These are phyloP conservation scores for Tetragnatha versicolor DNA, from an alignment of 1,140 invertebrate species.

Conservation along the genomic window DNA sequence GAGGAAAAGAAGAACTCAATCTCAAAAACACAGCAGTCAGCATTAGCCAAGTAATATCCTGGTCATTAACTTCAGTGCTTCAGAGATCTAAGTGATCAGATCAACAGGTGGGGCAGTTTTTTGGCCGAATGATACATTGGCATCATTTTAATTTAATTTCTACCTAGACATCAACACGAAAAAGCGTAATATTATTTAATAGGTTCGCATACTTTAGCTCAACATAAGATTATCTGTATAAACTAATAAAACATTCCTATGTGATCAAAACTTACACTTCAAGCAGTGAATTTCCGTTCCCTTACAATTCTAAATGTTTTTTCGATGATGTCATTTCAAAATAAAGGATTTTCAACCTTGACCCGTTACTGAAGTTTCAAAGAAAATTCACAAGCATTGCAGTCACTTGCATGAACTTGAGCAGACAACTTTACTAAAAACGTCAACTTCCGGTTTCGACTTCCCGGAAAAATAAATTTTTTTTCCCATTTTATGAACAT, in stretches of 20 bases:
- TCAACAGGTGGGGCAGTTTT: no score
- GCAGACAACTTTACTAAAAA: conserved; percentile 23
- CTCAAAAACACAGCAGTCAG: no score
- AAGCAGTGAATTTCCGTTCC: neutral
- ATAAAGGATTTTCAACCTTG: conserved; percentile 32
- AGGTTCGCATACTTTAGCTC: neutral
- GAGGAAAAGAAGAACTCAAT: no score
- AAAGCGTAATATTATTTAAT: neutral
- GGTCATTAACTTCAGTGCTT: no score
- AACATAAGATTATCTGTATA: neutral
- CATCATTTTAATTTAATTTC: no score
- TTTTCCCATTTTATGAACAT: neutral
- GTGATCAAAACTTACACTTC: neutral
- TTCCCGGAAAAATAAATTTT: neutral
- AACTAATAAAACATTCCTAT: neutral
- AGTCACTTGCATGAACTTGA: neutral
- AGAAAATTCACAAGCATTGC: neutral
- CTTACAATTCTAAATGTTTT: neutral
- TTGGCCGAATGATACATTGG: no score
- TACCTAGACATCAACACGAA: neutral
- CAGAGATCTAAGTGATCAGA: no score
- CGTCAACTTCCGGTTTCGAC: conserved; percentile 46
- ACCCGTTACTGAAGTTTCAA: neutral
- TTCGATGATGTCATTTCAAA: neutral
- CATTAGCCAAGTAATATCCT: no score